Evolutionary conservation across 1,140 invertebrate genomes (phyloP).

Genomic region (Drosophila ambigua): DNA sequence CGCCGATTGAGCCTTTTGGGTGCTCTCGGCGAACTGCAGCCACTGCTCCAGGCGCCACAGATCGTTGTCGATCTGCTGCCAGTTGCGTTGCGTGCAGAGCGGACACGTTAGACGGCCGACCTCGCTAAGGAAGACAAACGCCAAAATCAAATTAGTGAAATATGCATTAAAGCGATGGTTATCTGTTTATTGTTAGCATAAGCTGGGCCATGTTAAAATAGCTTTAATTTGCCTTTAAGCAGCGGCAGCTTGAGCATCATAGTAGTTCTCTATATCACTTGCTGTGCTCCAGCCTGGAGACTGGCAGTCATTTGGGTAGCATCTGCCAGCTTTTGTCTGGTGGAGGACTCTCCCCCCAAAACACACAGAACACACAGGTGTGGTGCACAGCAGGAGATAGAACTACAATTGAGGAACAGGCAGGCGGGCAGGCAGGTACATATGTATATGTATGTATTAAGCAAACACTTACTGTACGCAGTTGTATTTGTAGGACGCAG

Average conservation of each 20-base stretch:
- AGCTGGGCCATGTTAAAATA: slow-evolving; percentile 1
- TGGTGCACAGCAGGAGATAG: slow-evolving; percentile 27
- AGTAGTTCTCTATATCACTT: slow-evolving; percentile 22
- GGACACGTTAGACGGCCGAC: slow-evolving; percentile 90
- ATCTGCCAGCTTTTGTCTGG: slow-evolving; percentile 71
- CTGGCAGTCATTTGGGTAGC: slow-evolving; percentile 37
- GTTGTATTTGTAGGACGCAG: slow-evolving; percentile 87
- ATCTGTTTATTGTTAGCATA: slow-evolving; percentile 21
- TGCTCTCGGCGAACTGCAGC: slow-evolving; percentile 94
- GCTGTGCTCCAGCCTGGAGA: slow-evolving; percentile 68
- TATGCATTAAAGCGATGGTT: slow-evolving; percentile 10
- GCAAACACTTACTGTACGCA: slow-evolving; percentile 88
- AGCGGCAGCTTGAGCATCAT: slow-evolving; percentile 7
- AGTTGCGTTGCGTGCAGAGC: slow-evolving; percentile 92
- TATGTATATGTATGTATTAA: neutral
- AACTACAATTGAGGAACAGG: neutral
- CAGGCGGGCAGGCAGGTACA: slow-evolving; percentile 2
- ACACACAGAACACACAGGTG: slow-evolving; percentile 51
- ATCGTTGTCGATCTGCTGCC: slow-evolving; percentile 94
- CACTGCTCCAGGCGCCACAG: slow-evolving; percentile 95
- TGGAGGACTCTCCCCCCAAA: slow-evolving; percentile 28
- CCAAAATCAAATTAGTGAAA: neutral
- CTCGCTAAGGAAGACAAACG: slow-evolving; percentile 85
- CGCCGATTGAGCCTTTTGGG: slow-evolving; percentile 88
- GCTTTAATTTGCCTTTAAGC: neutral